These are phyloP conservation scores for Periparus ater DNA, from an alignment of 2,797 vertebrate genomes.

Conservation along the genomic window DNA sequence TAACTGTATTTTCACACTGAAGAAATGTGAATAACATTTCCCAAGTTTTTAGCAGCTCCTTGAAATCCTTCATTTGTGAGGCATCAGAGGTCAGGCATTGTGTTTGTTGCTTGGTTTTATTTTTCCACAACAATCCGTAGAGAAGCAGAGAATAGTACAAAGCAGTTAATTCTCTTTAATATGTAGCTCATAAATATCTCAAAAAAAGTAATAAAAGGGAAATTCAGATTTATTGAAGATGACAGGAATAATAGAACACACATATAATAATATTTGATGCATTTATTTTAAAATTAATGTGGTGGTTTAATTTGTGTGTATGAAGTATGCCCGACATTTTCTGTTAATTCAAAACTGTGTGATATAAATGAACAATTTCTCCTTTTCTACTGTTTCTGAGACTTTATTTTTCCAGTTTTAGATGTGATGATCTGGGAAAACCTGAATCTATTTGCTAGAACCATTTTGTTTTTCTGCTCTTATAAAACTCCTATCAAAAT, in stretches of 20 bases:
- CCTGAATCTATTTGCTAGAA: background rate
- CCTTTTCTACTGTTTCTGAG: slow-evolving; percentile 4
- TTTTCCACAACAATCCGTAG: background rate
- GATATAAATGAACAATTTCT: background rate
- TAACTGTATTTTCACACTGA: background rate
- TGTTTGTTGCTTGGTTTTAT: background rate
- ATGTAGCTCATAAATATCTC: background rate
- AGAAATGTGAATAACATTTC: background rate
- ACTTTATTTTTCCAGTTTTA: slow-evolving; percentile 10
- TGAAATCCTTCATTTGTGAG: background rate
- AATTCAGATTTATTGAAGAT: background rate
- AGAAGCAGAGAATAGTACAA: background rate
- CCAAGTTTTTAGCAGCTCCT: background rate
- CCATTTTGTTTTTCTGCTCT: slow-evolving; percentile 6
- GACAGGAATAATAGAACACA: background rate
- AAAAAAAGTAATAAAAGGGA: background rate
- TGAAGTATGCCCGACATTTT: background rate
- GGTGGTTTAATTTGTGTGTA: background rate
- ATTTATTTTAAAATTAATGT: background rate
- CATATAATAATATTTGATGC: background rate
- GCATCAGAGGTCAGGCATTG: background rate
- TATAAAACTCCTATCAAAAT: background rate
- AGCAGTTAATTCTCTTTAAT: background rate
- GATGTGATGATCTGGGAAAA: background rate
- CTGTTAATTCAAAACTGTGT: background rate